These are phyloP conservation scores for Eira barbara DNA, from an alignment of 2,113 vertebrate genomes.

Conservation along the genomic window DNA sequence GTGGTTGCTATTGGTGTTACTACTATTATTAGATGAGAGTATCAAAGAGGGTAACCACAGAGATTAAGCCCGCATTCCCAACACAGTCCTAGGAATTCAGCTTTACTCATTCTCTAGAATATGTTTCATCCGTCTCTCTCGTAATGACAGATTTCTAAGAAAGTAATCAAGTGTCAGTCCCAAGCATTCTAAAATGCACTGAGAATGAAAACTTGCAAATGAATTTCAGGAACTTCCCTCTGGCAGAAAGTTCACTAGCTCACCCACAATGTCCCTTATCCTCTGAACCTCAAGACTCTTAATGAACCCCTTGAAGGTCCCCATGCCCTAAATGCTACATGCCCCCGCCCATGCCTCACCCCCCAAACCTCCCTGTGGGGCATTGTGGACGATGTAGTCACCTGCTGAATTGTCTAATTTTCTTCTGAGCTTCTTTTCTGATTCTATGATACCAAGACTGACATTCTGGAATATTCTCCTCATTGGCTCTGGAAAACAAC, in stretches of 20 bases:
- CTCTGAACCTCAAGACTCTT: neutral
- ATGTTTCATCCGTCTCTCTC: constrained; percentile 28
- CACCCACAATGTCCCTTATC: neutral
- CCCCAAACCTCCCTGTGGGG: no score
- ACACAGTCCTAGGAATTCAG: neutral
- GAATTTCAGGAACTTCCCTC: neutral
- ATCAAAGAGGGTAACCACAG: neutral
- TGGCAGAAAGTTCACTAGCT: neutral
- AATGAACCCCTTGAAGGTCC: neutral
- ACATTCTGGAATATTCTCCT: constrained; percentile 5
- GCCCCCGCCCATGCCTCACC: neutral
- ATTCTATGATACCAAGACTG: neutral
- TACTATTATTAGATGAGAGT: constrained; percentile 8
- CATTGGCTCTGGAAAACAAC: neutral
- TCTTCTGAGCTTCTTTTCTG: neutral
- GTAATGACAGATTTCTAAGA: constrained; percentile 42
- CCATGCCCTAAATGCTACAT: neutral
- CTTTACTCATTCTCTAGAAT: constrained; percentile 29
- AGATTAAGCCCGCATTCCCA: neutral
- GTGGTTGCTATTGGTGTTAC: neutral
- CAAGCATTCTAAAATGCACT: neutral
- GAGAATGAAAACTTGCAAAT: neutral
- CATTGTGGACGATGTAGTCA: neutral
- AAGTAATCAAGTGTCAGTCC: neutral
- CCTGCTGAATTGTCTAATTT: neutral